Evolutionary conservation across 2,888 invertebrate genomes (phyloP).

Genomic region (Hirtodrosophila cameraria): DNA sequence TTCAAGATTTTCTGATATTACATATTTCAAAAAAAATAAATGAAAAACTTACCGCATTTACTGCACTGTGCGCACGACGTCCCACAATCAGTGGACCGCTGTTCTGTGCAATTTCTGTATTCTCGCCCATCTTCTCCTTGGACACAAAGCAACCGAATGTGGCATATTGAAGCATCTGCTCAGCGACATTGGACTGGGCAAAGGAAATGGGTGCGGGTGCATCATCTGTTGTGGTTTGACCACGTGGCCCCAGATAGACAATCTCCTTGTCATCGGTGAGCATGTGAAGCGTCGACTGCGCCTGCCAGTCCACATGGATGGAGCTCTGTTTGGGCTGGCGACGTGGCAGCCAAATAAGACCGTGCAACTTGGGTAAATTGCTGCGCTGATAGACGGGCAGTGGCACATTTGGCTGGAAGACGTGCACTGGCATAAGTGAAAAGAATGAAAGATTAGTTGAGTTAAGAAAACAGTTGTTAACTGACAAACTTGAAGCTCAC

Average conservation of each 20-base stretch:
- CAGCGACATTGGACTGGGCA: slow-evolving; percentile 61
- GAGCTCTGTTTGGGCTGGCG: slow-evolving; percentile 84
- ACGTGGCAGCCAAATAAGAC: slow-evolving; percentile 86
- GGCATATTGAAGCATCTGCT: slow-evolving; percentile 80
- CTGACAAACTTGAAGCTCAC: no score
- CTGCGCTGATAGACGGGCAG: slow-evolving; percentile 85
- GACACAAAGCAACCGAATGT: slow-evolving; percentile 85
- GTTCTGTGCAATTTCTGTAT: slow-evolving; percentile 18
- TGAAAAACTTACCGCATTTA: slow-evolving; percentile 85
- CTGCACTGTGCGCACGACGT: slow-evolving; percentile 82
- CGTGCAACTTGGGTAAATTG: slow-evolving; percentile 84
- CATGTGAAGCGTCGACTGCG: slow-evolving; percentile 87
- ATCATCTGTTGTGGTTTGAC: slow-evolving; percentile 83
- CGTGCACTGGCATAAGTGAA: slow-evolving; percentile 85
- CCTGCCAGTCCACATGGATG: slow-evolving; percentile 86
- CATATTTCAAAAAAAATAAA: no score
- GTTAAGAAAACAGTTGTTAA: no score
- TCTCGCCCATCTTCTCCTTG: slow-evolving; percentile 52
- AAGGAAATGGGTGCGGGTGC: slow-evolving; percentile 82
- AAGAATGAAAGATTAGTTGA: background rate
- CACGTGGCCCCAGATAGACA: slow-evolving; percentile 83
- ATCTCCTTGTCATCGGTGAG: slow-evolving; percentile 86
- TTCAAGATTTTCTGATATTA: no score
- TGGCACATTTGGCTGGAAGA: slow-evolving; percentile 87
- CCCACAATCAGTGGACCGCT: slow-evolving; percentile 83